These are phyloP conservation scores for Arvicanthis niloticus DNA, from an alignment of 2,113 vertebrate genomes.

Conservation along the genomic window DNA sequence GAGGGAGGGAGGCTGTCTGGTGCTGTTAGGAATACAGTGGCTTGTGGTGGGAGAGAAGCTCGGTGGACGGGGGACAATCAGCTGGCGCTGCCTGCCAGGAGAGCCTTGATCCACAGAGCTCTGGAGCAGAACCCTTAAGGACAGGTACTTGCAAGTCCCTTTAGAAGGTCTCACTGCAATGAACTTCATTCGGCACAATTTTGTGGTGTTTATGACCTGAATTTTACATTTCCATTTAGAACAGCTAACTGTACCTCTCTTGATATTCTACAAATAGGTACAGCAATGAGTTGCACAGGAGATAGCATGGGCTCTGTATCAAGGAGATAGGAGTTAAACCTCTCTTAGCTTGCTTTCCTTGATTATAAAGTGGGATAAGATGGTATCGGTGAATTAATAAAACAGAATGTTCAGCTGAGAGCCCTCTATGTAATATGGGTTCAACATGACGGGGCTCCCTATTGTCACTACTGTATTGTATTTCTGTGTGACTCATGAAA, in stretches of 20 bases:
- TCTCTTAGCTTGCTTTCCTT: neutral
- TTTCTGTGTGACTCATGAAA: neutral
- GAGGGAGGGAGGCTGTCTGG: neutral
- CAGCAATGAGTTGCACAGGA: neutral
- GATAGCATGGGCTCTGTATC: neutral
- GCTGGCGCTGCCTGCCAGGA: neutral
- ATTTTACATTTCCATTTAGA: neutral
- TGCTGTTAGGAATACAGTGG: neutral
- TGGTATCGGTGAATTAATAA: neutral
- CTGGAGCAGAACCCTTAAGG: neutral
- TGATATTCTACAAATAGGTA: neutral
- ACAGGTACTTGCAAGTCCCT: neutral
- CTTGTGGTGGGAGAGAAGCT: rapidly evolving
- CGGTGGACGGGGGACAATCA: neutral
- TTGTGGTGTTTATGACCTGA: neutral
- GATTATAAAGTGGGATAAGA: neutral
- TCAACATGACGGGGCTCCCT: neutral
- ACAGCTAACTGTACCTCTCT: neutral
- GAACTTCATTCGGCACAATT: neutral
- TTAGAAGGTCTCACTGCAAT: neutral
- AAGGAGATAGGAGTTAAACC: neutral
- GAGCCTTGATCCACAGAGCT: too few relatives aligned
- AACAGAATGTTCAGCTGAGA: neutral
- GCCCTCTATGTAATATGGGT: too few relatives aligned
- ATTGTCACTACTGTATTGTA: neutral